Conservation (phyloP, 2,888 invertebrate genomes). For the Eristalis tenax region DNA sequence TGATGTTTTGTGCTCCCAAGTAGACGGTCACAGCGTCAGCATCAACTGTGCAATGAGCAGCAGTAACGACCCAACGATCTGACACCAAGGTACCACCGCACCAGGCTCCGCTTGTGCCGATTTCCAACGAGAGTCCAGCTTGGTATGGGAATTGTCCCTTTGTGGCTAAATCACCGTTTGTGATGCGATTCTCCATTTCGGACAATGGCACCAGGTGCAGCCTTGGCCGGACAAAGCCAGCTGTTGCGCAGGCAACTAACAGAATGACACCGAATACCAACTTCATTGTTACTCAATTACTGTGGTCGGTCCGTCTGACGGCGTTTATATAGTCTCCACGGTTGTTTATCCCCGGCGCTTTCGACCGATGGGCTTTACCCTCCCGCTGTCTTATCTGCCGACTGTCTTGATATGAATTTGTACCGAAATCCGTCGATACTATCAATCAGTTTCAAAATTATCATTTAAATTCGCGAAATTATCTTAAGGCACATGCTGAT, state of each 20-base stretch:
- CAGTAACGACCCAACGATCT: conserved; percentile 74
- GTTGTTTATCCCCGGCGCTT: not conserved
- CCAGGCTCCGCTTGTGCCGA: conserved; percentile 60
- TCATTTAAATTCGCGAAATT: not conserved
- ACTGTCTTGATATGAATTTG: not conserved
- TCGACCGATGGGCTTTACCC: not conserved
- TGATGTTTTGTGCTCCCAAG: conserved; percentile 72
- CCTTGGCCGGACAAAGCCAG: conserved; percentile 38
- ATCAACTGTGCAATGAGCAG: conserved; percentile 74
- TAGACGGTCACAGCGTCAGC: conserved; percentile 70
- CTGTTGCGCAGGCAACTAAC: conserved; percentile 64
- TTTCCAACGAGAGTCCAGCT: conserved; percentile 58
- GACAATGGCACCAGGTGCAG: conserved; percentile 11
- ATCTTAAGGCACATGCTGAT: not conserved
- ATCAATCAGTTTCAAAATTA: not conserved
- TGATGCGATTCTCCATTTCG: conserved; percentile 70
- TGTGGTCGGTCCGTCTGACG: too few relatives aligned
- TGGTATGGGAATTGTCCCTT: conserved; percentile 73
- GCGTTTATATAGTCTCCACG: not conserved
- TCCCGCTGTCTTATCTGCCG: not conserved
- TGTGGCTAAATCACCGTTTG: conserved; percentile 71
- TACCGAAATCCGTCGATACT: not conserved
- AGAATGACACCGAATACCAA: conserved; percentile 66
- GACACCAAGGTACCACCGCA: conserved; percentile 76
- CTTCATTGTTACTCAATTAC: conserved; percentile 68